These are phyloP conservation scores for Eubasilissa splendida DNA, from an alignment of 2,888 invertebrate genomes.

Conservation along the genomic window DNA sequence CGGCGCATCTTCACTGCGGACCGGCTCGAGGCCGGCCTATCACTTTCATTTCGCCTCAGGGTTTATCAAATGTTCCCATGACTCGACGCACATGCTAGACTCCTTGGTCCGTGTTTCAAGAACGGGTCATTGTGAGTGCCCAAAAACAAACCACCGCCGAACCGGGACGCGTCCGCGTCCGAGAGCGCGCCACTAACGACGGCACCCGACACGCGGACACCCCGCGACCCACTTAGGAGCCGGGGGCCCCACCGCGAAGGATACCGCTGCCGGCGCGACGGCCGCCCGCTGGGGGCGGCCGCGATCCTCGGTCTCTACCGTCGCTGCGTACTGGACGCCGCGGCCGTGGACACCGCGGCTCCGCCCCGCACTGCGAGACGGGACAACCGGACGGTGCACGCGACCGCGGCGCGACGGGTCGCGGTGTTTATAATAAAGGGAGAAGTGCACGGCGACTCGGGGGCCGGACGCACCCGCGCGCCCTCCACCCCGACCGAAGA, in stretches of 20 bases:
- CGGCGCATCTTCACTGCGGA: conserved; percentile 69
- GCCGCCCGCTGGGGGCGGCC: conserved; percentile 62
- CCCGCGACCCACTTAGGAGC: conserved; percentile 63
- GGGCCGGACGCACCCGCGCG: conserved; percentile 63
- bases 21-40: conserved; percentile 65
- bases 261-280: conserved; percentile 62
- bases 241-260: conserved; percentile 62
- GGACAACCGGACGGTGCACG: conserved; percentile 63
- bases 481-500: conserved; percentile 56
- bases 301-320: conserved; percentile 56
- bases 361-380: conserved; percentile 56
- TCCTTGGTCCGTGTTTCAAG: conserved; percentile 86
- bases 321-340: conserved; percentile 34
- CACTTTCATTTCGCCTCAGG: conserved; percentile 80
- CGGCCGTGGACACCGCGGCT: conserved; percentile 48
- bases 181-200: conserved; percentile 61
- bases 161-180: conserved; percentile 63
- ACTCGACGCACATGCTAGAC: conserved; percentile 82
- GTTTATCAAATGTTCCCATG: conserved; percentile 73
- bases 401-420: conserved; percentile 70
- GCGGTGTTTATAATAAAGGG: conserved; percentile 71
- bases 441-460: conserved; percentile 64
- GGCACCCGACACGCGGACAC: conserved; percentile 59
- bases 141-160: conserved; percentile 66
- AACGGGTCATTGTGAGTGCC: conserved; percentile 78